A percentile compares a stretch with the other conserved stretches of the same genome.
Evolutionary conservation across 1,140 invertebrate species (phyloP).

Genomic region (Arctopsyche grandis): DNA sequence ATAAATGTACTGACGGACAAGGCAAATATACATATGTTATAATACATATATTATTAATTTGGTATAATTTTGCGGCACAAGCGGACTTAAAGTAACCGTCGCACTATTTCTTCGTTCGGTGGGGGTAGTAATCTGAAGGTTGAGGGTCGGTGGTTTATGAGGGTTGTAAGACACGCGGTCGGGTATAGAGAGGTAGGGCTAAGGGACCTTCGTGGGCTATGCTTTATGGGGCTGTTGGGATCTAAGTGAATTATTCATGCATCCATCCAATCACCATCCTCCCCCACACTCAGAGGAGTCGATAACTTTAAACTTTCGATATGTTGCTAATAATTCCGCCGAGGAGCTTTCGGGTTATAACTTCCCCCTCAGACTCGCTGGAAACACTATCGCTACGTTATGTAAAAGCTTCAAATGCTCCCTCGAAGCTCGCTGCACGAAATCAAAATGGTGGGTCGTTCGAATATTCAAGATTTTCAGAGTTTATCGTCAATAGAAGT

Average conservation of each 20-base stretch:
- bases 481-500: too few relatives aligned
- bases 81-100: too few relatives aligned
- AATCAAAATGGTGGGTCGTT: too few relatives aligned
- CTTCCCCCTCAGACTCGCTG: too few relatives aligned
- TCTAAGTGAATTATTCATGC: slow-evolving; percentile 55
- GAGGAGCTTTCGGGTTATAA: not conserved
- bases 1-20: too few relatives aligned
- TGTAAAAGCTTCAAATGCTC: too few relatives aligned
- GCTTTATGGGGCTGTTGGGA: slow-evolving; percentile 51
- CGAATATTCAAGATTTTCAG: too few relatives aligned
- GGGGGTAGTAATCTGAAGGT: slow-evolving; percentile 5
- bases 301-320: slow-evolving; percentile 53
- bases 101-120: not conserved
- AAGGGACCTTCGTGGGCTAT: slow-evolving; percentile 26
- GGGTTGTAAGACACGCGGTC: slow-evolving; percentile 50
- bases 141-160: slow-evolving; percentile 47
- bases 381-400: too few relatives aligned
- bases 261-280: slow-evolving; percentile 53
- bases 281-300: not conserved
- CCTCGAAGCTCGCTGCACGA: too few relatives aligned
- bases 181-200: not conserved
- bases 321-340: slow-evolving; percentile 38
- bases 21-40: too few relatives aligned
- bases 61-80: too few relatives aligned
- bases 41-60: too few relatives aligned